These are phyloP conservation scores for Melinaea menophilus DNA, from an alignment of 2,888 invertebrate species.

Conservation along the genomic window DNA sequence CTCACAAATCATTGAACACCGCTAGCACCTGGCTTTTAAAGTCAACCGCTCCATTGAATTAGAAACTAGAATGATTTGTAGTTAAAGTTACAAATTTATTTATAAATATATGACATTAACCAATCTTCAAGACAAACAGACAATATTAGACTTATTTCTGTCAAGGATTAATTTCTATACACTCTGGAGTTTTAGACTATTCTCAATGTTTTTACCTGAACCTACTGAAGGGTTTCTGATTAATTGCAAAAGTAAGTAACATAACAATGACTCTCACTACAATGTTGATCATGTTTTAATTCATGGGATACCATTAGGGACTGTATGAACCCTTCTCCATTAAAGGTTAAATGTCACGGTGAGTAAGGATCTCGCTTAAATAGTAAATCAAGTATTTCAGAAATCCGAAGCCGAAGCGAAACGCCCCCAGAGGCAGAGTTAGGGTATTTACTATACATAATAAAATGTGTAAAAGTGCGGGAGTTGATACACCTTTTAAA, in stretches of 20 bases:
- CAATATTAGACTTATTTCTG: too few relatives aligned
- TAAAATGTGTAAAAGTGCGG: constrained; percentile 38
- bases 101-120: too few relatives aligned
- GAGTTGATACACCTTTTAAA: background rate
- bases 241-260: background rate
- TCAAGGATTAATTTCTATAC: too few relatives aligned
- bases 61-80: constrained; percentile 24
- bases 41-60: constrained; percentile 25
- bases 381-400: constrained; percentile 41
- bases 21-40: constrained; percentile 17
- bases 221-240: background rate
- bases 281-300: background rate
- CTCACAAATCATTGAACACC: constrained; percentile 21
- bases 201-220: too few relatives aligned
- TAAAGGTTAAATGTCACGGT: constrained; percentile 19
- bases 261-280: background rate
- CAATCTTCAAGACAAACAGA: too few relatives aligned
- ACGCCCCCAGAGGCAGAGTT: constrained; percentile 35
- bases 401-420: constrained; percentile 33
- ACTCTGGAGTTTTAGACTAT: too few relatives aligned
- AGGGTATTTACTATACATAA: constrained; percentile 39
- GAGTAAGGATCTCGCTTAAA: constrained; percentile 32
- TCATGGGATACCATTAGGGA: too few relatives aligned
- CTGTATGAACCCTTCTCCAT: constrained; percentile 19
- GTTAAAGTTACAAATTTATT: constrained; percentile 6